phyloP scores from a whole-genome alignment of 2,113 vertebrate species.

The Ovis aries region DNA sequence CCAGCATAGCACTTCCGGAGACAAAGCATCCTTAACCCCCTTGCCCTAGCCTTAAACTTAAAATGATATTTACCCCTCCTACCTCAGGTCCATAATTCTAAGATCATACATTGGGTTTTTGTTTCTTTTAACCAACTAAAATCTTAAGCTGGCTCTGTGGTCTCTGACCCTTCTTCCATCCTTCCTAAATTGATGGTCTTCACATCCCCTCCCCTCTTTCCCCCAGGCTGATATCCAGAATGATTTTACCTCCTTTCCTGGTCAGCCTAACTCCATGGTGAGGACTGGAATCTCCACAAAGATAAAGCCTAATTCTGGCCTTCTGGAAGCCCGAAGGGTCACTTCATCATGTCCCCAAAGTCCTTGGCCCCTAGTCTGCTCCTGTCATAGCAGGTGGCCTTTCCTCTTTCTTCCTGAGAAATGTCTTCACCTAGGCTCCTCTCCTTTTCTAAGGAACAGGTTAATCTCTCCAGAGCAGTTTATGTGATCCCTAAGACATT shows the following conservation, averaged over 20 bases:
- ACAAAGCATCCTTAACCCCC: conserved; percentile 38
- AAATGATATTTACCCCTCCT: conserved; percentile 5
- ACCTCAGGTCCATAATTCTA: background rate
- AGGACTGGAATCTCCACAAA: background rate
- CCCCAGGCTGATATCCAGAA: background rate
- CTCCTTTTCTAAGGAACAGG: background rate
- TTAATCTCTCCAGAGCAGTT: background rate
- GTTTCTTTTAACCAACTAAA: conserved; percentile 11
- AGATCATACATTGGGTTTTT: background rate
- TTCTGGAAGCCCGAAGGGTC: background rate
- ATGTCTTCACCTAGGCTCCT: background rate
- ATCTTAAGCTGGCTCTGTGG: background rate
- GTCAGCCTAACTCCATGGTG: background rate
- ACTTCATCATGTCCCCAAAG: background rate
- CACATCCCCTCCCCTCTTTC: background rate
- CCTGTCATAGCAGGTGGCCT: background rate
- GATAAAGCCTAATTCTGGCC: background rate
- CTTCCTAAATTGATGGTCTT: background rate
- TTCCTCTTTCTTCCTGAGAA: background rate
- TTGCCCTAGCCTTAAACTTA: background rate
- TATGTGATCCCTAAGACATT: background rate
- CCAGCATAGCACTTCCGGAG: background rate
- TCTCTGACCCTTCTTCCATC: background rate
- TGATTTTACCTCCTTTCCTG: background rate
- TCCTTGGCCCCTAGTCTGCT: background rate